These are phyloP conservation scores for Noctua pronuba DNA, from an alignment of 2,888 invertebrate genomes.

Conservation along the genomic window DNA sequence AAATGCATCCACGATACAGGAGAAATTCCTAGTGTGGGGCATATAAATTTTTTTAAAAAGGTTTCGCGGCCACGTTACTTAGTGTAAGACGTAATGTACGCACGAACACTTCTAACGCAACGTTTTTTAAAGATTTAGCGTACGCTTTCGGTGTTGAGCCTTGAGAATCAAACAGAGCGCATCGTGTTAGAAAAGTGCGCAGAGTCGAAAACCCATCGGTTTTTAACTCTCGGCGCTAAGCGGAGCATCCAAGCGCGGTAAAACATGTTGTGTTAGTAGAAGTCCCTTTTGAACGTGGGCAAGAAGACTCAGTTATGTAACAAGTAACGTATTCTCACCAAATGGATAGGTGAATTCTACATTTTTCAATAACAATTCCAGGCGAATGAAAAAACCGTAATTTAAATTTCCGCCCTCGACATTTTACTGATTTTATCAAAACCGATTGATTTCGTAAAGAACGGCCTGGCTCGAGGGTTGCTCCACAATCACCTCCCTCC, in stretches of 20 bases:
- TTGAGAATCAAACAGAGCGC: not conserved
- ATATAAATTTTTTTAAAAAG: not conserved
- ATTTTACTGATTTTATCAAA: constrained; percentile 65
- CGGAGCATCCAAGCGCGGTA: not conserved
- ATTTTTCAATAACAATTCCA: not conserved
- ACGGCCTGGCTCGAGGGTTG: constrained; percentile 59
- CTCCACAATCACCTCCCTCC: constrained; percentile 68
- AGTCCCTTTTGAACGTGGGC: not conserved
- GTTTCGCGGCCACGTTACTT: not conserved
- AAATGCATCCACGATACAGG: not conserved
- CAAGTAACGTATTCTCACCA: not conserved
- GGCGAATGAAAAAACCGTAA: constrained; percentile 1
- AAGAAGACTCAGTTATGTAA: not conserved
- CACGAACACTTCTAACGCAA: not conserved
- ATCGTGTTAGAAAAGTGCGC: not conserved
- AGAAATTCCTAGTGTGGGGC: not conserved
- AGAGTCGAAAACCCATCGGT: too few relatives aligned
- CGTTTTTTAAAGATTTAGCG: not conserved
- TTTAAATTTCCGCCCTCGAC: constrained; percentile 24
- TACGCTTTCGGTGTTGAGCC: not conserved
- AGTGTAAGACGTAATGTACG: not conserved
- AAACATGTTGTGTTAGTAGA: not conserved
- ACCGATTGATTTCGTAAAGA: constrained; percentile 56
- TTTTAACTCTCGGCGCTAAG: not conserved
- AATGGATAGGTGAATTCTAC: not conserved